These are phyloP conservation scores for Rhingia campestris DNA, from an alignment of 2,888 invertebrate genomes.

Conservation along the genomic window DNA sequence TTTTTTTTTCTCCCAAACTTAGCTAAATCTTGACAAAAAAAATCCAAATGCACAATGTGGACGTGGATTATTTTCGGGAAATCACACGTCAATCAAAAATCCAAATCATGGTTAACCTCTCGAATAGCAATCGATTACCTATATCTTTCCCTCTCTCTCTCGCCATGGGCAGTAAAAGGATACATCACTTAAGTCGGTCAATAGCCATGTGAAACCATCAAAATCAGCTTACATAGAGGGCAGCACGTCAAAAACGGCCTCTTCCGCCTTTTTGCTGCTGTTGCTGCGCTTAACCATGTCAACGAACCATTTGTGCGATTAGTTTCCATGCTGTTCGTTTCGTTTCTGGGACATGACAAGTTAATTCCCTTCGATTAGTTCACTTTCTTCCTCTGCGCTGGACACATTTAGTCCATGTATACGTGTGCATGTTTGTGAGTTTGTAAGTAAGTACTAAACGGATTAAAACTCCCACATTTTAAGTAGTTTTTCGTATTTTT, in stretches of 20 bases:
- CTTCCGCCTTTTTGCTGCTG: conserved; percentile 32
- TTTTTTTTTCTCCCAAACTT: too few relatives aligned
- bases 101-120: background rate
- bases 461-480: conserved; percentile 63
- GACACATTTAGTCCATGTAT: background rate
- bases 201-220: conserved; percentile 31
- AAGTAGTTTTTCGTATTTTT: conserved; percentile 6
- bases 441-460: conserved; percentile 51
- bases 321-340: conserved; percentile 48
- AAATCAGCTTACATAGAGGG: background rate
- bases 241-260: conserved; percentile 14
- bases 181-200: conserved; percentile 59
- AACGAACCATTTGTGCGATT: conserved; percentile 71
- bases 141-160: background rate
- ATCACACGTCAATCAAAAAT: background rate
- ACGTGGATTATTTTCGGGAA: too few relatives aligned
- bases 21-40: too few relatives aligned
- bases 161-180: conserved; percentile 32
- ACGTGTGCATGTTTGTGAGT: background rate
- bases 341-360: conserved; percentile 69
- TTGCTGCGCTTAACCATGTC: conserved; percentile 57
- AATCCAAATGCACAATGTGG: too few relatives aligned
- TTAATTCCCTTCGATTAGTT: conserved; percentile 73
- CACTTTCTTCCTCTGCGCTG: conserved; percentile 55
- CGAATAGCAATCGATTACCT: conserved; percentile 2